phyloP scores from a whole-genome alignment of 92 coral and sea anemone genomes.

The Epizoanthus stellaris region DNA sequence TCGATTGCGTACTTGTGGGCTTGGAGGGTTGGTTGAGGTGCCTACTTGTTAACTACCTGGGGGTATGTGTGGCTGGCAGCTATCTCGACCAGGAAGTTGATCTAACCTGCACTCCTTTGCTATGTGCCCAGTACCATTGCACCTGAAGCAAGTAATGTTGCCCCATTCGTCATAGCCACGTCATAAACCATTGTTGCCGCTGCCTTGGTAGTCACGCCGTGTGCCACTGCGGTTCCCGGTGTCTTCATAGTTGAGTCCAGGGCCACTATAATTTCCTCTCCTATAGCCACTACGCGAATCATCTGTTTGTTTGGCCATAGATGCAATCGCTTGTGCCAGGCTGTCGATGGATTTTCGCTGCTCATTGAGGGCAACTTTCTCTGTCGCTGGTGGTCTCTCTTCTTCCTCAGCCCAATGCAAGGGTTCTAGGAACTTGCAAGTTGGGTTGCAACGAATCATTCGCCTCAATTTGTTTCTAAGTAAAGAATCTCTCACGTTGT shows the following conservation, averaged over 20 bases:
- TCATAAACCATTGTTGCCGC: background rate
- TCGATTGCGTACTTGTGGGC: too few species aligned
- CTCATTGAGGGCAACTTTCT: constrained; percentile 18
- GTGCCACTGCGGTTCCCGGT: background rate
- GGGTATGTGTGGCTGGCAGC: background rate
- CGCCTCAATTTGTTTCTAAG: constrained; percentile 53
- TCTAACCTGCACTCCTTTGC: constrained; percentile 35
- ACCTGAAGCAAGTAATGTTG: constrained; percentile 47
- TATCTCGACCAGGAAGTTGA: background rate
- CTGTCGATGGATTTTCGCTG: background rate
- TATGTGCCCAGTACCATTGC: constrained; percentile 48
- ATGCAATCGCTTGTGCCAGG: background rate
- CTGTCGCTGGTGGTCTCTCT: constrained; percentile 3
- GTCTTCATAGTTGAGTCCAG: background rate
- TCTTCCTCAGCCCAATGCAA: constrained; percentile 34
- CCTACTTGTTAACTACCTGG: too few species aligned
- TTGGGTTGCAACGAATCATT: constrained; percentile 5
- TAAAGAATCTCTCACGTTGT: constrained; percentile 50
- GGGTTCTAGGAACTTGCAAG: constrained; percentile 29
- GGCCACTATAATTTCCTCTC: background rate
- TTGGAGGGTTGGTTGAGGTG: background rate
- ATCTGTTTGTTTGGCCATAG: background rate
- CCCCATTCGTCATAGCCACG: background rate
- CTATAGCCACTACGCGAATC: constrained; percentile 19
- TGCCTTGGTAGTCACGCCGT: background rate